A percentile compares a stretch with the other conserved stretches of the same genome.
These are phyloP conservation scores for Bufo bufo DNA, from an alignment of 2,113 vertebrate genomes.

Conservation along the genomic window DNA sequence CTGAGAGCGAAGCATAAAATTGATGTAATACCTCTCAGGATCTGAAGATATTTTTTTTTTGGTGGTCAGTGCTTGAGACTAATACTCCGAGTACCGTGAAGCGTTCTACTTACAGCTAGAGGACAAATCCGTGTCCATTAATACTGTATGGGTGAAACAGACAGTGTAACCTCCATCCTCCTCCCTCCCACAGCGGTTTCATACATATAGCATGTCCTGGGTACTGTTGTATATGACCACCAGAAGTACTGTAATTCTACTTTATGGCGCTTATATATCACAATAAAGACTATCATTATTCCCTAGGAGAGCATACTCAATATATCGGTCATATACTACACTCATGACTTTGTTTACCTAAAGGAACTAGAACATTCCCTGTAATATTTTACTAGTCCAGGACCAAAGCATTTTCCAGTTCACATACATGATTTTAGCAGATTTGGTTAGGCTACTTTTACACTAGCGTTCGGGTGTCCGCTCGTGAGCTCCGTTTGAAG, in stretches of 20 bases:
- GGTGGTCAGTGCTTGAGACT: slow-evolving; percentile 33
- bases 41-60: slow-evolving; percentile 3
- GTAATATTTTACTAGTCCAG: no score
- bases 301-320: not conserved
- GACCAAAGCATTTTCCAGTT: no score
- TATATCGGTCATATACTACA: not conserved
- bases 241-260: slow-evolving; percentile 18
- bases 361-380: no score
- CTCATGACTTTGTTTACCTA: not conserved
- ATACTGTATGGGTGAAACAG: not conserved
- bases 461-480: no score
- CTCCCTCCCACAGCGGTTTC: not conserved
- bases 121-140: not conserved
- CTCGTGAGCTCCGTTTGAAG: no score
- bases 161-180: not conserved
- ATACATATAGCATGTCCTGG: not conserved
- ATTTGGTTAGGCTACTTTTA: no score
- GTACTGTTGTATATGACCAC: slow-evolving; percentile 11
- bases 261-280: slow-evolving; percentile 4
- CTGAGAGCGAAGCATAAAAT: slow-evolving; percentile 28
- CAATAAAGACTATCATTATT: slow-evolving; percentile 23
- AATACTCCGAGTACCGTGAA: slow-evolving; percentile 4
- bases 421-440: no score
- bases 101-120: slow-evolving; percentile 17
- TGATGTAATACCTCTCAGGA: slow-evolving; percentile 31